phyloP scores from a whole-genome alignment of 2,797 vertebrate species.

The Sebastes flavidus region DNA sequence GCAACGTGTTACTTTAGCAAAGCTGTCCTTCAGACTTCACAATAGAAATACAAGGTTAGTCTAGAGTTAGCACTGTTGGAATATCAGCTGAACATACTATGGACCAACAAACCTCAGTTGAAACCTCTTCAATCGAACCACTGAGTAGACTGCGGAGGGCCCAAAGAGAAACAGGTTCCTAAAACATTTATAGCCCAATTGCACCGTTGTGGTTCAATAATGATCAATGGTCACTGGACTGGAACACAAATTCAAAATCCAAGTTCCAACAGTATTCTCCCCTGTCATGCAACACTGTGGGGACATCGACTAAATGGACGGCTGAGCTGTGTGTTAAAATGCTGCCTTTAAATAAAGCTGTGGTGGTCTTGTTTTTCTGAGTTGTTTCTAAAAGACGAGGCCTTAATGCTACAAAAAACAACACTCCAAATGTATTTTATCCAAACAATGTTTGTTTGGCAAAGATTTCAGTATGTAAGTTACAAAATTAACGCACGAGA shows the following conservation, averaged over 20 bases:
- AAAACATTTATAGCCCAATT: not conserved
- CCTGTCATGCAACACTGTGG: not conserved
- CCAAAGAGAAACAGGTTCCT: not conserved
- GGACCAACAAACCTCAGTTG: too few species aligned
- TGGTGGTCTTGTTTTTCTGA: too few species aligned
- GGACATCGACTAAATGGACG: not conserved
- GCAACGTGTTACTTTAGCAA: not conserved
- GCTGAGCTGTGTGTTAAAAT: too few species aligned
- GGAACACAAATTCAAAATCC: not conserved
- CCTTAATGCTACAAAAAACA: too few species aligned
- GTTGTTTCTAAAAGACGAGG: too few species aligned
- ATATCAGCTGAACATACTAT: too few species aligned
- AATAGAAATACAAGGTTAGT: not conserved
- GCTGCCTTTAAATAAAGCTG: too few species aligned
- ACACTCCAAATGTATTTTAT: too few species aligned
- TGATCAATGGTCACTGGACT: not conserved
- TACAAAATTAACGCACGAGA: too few species aligned
- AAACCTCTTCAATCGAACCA: not conserved
- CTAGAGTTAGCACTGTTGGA: not conserved
- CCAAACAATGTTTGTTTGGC: too few species aligned
- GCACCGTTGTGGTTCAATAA: not conserved
- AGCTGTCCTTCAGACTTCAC: not conserved
- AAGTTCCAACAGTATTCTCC: not conserved
- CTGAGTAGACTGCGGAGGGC: not conserved
- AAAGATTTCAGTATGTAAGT: too few species aligned